Conservation (phyloP, 2,888 invertebrate species). For the Lordiphosa fenestrarum region DNA sequence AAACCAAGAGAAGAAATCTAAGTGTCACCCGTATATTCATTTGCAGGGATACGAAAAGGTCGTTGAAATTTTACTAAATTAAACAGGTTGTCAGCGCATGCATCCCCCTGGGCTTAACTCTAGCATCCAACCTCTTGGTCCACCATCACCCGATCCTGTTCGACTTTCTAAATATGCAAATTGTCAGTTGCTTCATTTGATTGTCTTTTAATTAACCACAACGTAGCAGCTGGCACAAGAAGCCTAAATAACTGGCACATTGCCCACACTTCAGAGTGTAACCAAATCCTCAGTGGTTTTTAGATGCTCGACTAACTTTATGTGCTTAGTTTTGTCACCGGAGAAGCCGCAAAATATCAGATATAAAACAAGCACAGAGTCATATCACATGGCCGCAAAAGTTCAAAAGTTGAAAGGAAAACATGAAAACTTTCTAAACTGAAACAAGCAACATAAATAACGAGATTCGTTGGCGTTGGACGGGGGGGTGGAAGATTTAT, state of each 20-base stretch:
- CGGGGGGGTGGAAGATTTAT: slow-evolving; percentile 40
- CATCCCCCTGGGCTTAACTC: too few species aligned
- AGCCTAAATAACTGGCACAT: slow-evolving; percentile 35
- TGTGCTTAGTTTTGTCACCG: slow-evolving; percentile 45
- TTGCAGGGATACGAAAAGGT: too few species aligned
- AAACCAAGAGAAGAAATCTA: not conserved
- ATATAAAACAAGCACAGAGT: slow-evolving; percentile 11
- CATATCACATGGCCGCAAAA: slow-evolving; percentile 32
- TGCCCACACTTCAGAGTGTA: slow-evolving; percentile 22
- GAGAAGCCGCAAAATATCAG: slow-evolving; percentile 41
- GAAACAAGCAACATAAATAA: slow-evolving; percentile 48
- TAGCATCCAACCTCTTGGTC: too few species aligned
- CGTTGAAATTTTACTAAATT: too few species aligned
- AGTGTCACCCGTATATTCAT: too few species aligned
- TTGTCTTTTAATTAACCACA: slow-evolving; percentile 54
- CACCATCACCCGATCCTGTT: too few species aligned
- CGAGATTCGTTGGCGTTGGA: slow-evolving; percentile 54
- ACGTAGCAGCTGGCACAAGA: slow-evolving; percentile 15
- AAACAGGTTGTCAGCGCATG: too few species aligned
- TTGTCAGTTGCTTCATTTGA: slow-evolving; percentile 41
- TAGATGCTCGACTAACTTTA: slow-evolving; percentile 42
- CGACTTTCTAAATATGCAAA: slow-evolving; percentile 50
- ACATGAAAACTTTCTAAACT: slow-evolving; percentile 56
- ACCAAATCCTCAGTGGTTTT: slow-evolving; percentile 50
- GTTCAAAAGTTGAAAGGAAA: slow-evolving; percentile 57